Percentiles rank a stretch among this genome's conserved stretches.
These are phyloP conservation scores for Salminus brasiliensis DNA, from an alignment of 2,113 vertebrate species.

Conservation along the genomic window DNA sequence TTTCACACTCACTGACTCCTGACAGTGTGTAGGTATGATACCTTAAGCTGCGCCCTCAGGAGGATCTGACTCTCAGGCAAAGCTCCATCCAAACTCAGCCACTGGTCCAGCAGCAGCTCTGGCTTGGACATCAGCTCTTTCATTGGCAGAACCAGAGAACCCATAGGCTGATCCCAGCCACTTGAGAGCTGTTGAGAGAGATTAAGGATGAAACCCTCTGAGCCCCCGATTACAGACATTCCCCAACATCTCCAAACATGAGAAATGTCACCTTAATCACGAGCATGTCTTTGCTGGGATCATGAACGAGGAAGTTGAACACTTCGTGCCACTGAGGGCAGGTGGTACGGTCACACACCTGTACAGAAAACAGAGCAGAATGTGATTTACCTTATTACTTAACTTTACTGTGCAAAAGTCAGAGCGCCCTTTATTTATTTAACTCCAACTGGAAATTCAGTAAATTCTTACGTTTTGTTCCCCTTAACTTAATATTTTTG, in stretches of 20 bases:
- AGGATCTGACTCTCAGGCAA: conserved; percentile 80
- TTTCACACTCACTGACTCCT: not conserved
- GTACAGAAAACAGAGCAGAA: conserved; percentile 17
- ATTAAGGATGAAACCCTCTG: not conserved
- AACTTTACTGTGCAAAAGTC: not conserved
- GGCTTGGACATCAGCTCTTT: conserved; percentile 80
- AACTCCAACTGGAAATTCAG: too few relatives aligned
- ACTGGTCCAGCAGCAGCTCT: conserved; percentile 81
- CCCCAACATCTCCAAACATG: not conserved
- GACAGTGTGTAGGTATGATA: too few relatives aligned
- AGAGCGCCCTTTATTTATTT: too few relatives aligned
- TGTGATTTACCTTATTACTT: not conserved
- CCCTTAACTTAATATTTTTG: too few relatives aligned
- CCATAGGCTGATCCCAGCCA: conserved; percentile 75
- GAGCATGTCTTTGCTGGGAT: conserved; percentile 80
- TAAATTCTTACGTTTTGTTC: too few relatives aligned
- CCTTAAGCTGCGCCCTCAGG: conserved; percentile 85
- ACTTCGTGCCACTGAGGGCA: conserved; percentile 85
- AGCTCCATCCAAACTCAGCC: conserved; percentile 81
- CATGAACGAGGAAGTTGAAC: conserved; percentile 82
- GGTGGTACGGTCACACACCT: conserved; percentile 79
- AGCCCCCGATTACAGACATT: not conserved
- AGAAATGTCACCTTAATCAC: conserved; percentile 78
- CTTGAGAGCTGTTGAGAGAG: conserved; percentile 71
- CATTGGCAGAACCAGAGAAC: conserved; percentile 81